Evolutionary conservation across 1,140 invertebrate genomes (phyloP).

Genomic region (Drosophila repletoides): DNA sequence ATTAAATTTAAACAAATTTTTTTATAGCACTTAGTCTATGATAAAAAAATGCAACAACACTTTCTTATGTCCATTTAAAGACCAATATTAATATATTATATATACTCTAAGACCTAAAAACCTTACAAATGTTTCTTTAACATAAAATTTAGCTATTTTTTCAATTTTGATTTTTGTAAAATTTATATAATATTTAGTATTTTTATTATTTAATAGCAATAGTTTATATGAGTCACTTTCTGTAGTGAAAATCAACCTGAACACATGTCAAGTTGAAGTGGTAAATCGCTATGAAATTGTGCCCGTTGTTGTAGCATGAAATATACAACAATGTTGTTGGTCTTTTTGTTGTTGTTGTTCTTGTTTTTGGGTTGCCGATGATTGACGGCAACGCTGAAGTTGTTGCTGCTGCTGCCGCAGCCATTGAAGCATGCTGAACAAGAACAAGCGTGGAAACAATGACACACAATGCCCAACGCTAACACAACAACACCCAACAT

Average conservation of each 20-base stretch:
- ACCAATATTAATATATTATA: too few relatives aligned
- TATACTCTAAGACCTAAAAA: too few relatives aligned
- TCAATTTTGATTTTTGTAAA: too few relatives aligned
- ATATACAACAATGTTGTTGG: not conserved
- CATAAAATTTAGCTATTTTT: too few relatives aligned
- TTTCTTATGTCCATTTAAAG: too few relatives aligned
- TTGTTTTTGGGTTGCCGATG: conserved; percentile 5
- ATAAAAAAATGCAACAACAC: too few relatives aligned
- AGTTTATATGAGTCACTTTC: not conserved
- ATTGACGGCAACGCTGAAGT: conserved; percentile 29
- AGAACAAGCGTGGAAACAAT: conserved; percentile 41
- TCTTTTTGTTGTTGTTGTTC: not conserved
- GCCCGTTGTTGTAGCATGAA: conserved; percentile 1
- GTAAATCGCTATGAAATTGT: conserved; percentile 1
- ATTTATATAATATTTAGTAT: too few relatives aligned
- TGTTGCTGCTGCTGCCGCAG: conserved; percentile 21
- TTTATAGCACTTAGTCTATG: too few relatives aligned
- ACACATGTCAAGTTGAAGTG: conserved; percentile 13
- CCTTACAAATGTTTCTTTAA: too few relatives aligned
- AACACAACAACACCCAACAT: conserved; percentile 15
- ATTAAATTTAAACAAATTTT: too few relatives aligned
- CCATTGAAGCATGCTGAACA: conserved; percentile 21
- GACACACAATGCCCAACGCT: conserved; percentile 22
- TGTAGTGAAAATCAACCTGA: conserved; percentile 15
- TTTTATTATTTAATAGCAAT: not conserved